phyloP scores from a whole-genome alignment of 1,140 invertebrate species.

The Teleopsis dalmanni region DNA sequence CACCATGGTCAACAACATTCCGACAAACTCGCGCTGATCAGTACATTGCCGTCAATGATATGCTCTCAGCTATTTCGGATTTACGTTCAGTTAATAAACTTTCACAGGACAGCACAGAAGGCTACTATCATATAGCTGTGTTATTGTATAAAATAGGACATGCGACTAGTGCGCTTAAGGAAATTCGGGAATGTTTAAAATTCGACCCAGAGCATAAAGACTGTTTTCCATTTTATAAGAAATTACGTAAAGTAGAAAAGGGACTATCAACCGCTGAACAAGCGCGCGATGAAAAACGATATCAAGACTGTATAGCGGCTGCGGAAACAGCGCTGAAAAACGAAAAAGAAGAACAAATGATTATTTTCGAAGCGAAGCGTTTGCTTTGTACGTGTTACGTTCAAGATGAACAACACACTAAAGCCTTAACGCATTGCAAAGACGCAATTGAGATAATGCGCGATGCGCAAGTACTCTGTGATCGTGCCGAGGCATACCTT shows the following conservation, averaged over 20 bases:
- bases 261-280: conserved; percentile 67
- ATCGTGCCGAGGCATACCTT: conserved; percentile 88
- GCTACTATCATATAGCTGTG: conserved; percentile 73
- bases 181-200: conserved; percentile 95
- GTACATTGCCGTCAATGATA: conserved; percentile 70
- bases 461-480: conserved; percentile 75
- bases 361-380: conserved; percentile 66
- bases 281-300: conserved; percentile 60
- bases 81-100: conserved; percentile 85
- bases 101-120: conserved; percentile 82
- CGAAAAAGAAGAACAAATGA: conserved; percentile 63
- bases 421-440: conserved; percentile 68
- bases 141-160: conserved; percentile 88
- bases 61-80: conserved; percentile 82
- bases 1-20: conserved; percentile 81
- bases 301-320: conserved; percentile 65
- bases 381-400: conserved; percentile 68
- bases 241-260: conserved; percentile 93
- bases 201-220: conserved; percentile 95
- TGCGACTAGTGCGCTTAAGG: conserved; percentile 81
- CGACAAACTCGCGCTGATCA: conserved; percentile 81
- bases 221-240: conserved; percentile 95
- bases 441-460: conserved; percentile 70
- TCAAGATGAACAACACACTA: conserved; percentile 58
- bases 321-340: conserved; percentile 59